Base-by-base conservation (phyloP, 2,113 vertebrate species). In the Microtus oregoni region DNA sequence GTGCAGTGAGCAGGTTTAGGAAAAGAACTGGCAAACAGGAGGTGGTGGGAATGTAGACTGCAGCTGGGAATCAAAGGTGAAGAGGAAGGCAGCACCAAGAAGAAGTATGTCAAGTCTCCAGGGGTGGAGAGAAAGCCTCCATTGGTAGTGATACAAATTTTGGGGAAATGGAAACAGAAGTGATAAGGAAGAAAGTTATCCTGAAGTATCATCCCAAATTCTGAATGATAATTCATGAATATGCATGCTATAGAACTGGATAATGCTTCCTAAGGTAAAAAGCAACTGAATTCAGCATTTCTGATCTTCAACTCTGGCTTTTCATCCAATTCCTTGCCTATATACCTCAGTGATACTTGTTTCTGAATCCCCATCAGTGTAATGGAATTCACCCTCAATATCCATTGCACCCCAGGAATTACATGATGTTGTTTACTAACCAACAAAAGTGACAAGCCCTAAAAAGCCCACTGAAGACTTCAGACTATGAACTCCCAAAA, bases 371-470 rank as follows among this genome's bases (percentile, higher is more conserved):
- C 30, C 67, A 91, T 76, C 2, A 68, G 61, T 67, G 58, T 14
- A 47, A 50, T 0, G 1, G 35, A 67, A 30, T 82, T 81, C 22
- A 61, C 9, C 26, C 35, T 50, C 77, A 52, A 12, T 58, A 52
- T 9, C 5, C 7, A 0, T 2, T 35, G 38, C 4, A 73, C 9
- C 3, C 2, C 55, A 7, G 5, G 13, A 85, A 75, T n/a, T n/a
- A 82, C 44, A 28, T 35, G 8, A 41, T 61, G 26, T 7, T 44
- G 17, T 65, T 50, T 58, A 82, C 22, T 68, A 89, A 78, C 35
- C 3, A 26, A 78, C 3, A 26, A 78, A 89, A 61, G 12, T 61
- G 50, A 26, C 44, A 22, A 79, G n/a, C 24, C 52, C 44, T 14
- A 73, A 30, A 63, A 94, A 91, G 17, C 22, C 55, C 89, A 83